A percentile compares a stretch with the other conserved stretches of the same genome.
phyloP scores from a whole-genome alignment of 2,888 invertebrate species.

The Orthosia gracilis region DNA sequence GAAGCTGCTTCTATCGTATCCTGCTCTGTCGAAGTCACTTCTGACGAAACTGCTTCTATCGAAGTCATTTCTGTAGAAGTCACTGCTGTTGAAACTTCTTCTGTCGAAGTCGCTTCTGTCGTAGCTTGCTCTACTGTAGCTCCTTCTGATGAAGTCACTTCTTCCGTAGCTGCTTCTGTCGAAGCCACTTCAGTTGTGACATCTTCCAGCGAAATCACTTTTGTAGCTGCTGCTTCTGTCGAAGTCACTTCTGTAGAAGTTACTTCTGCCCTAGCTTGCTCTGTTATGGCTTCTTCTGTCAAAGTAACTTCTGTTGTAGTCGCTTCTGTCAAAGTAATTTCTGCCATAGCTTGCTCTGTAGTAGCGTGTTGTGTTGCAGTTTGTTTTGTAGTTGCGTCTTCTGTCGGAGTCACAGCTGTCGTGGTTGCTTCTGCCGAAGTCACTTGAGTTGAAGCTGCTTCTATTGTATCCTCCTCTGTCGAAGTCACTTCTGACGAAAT shows the following conservation, averaged over 20 bases:
- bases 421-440: background rate
- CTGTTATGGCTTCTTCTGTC: background rate
- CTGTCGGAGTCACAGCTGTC: background rate
- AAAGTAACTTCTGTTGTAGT: slow-evolving; percentile 3
- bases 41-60: background rate
- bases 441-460: background rate
- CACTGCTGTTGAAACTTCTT: background rate
- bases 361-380: background rate
- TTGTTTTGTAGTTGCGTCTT: slow-evolving; percentile 6
- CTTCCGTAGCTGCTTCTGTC: background rate
- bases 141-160: background rate
- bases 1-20: background rate
- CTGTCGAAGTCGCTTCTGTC: background rate
- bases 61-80: background rate
- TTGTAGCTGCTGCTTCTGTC: background rate
- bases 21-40: background rate
- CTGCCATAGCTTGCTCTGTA: background rate
- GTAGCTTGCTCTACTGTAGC: background rate
- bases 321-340: background rate
- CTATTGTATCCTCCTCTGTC: too few species aligned
- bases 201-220: background rate
- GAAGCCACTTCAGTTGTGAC: background rate
- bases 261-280: background rate
- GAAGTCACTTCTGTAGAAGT: slow-evolving; percentile 2
- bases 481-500: background rate